Percentiles rank a stretch among this genome's conserved stretches.
These are phyloP conservation scores for Ceyx cyanopectus DNA, from an alignment of 2,113 vertebrate species.

Conservation along the genomic window DNA sequence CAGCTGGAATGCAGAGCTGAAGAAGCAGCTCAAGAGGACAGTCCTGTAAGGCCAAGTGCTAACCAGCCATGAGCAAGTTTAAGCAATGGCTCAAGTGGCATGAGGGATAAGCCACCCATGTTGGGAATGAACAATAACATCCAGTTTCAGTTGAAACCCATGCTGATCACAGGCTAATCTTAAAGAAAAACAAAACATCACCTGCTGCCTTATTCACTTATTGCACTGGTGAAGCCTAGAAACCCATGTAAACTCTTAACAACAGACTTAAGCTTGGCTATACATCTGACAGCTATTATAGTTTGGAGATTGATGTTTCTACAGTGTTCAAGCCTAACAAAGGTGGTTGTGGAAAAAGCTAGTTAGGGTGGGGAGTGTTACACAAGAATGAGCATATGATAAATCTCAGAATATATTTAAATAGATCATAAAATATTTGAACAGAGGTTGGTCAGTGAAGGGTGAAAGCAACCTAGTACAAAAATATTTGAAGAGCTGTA, in stretches of 20 bases:
- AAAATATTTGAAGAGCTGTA: background rate
- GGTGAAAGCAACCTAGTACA: background rate
- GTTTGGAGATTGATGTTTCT: background rate
- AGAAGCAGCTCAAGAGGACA: background rate
- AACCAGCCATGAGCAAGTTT: background rate
- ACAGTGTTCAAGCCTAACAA: background rate
- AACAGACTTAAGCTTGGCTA: background rate
- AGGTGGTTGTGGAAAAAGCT: constrained; percentile 20
- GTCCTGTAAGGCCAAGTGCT: background rate
- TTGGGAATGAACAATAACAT: background rate
- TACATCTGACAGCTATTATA: background rate
- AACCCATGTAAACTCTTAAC: background rate
- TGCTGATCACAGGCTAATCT: background rate
- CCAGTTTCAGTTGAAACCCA: background rate
- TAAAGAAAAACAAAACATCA: background rate
- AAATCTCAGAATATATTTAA: background rate
- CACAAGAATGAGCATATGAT: background rate
- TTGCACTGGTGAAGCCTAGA: background rate
- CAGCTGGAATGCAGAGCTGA: background rate
- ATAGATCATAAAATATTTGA: background rate
- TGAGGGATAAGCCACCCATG: background rate
- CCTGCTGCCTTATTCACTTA: background rate
- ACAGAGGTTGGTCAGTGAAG: constrained; percentile 1
- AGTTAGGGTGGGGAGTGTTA: background rate
- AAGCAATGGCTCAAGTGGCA: background rate